Evolutionary conservation across 2,888 invertebrate genomes (phyloP).

Genomic region (Microplitis deprimator): DNA sequence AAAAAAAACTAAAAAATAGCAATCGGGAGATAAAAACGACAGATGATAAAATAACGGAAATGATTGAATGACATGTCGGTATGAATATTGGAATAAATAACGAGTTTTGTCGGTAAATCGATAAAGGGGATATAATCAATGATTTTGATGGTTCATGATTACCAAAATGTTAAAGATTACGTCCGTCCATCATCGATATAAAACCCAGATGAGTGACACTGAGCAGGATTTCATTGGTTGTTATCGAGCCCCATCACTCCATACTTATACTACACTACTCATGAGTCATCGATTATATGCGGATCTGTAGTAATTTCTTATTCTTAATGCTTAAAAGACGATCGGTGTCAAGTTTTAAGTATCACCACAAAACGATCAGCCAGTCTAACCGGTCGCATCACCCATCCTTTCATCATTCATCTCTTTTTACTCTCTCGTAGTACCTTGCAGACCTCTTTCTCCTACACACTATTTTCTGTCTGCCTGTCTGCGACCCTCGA

Average conservation of each 20-base stretch:
- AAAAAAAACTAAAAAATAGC: not conserved
- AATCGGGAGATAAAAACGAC: not conserved
- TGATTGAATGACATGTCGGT: slow-evolving; percentile 4
- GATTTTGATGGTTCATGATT: slow-evolving; percentile 5
- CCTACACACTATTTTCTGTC: not conserved
- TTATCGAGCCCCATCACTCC: not conserved
- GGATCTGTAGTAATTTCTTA: slow-evolving; percentile 32
- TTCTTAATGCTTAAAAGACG: slow-evolving; percentile 34
- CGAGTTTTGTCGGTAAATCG: slow-evolving; percentile 7
- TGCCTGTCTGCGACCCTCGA: not conserved
- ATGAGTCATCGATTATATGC: slow-evolving; percentile 37
- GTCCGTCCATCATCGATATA: slow-evolving; percentile 35
- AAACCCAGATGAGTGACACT: slow-evolving; percentile 31
- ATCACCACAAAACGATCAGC: slow-evolving; percentile 37
- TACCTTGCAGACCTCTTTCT: not conserved
- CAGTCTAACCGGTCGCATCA: slow-evolving; percentile 28
- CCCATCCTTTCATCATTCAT: not conserved
- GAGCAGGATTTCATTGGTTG: slow-evolving; percentile 30
- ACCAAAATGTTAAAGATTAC: slow-evolving; percentile 34
- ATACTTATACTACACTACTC: not conserved
- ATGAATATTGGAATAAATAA: slow-evolving; percentile 3
- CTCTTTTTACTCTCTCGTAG: not conserved
- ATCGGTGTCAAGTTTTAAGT: slow-evolving; percentile 41
- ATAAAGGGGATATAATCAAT: slow-evolving; percentile 16
- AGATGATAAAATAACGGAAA: not conserved